Evolutionary conservation across 2,888 invertebrate genomes (phyloP), one percentile per base, ranked within the genome.

Genomic region (Lottia gigantea): DNA sequence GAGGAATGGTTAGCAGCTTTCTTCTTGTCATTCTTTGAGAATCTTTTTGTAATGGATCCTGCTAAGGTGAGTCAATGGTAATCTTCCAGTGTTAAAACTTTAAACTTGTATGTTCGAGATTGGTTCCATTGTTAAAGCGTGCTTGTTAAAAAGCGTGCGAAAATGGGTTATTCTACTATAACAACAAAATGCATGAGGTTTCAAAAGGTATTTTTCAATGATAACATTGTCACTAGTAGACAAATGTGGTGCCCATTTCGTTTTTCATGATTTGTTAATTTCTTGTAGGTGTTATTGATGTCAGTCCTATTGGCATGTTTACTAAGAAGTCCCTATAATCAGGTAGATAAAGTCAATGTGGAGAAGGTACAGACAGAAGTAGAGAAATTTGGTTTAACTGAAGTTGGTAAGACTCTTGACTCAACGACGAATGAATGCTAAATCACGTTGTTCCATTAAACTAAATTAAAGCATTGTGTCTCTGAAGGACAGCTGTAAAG

Each of bases 1-100:
- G 85, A 87, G 46, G 84, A 87, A 72, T 90, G 90, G 90, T 81
- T 90, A 8, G 83, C 87, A 0, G 83, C 89, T 4, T 85, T 89
- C 71, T 70, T 88, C 19, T 61, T 88, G 16, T 83, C 88, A 0
- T 86, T 89, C 76, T 79, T 89, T 55, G 83, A 86, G 16, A 87
- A 87, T 0, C 79, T 88, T 2, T 82, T 88, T 46, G 75, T 88
- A 25, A 80, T 87, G 7, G 88, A 89, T 74, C 89, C 89, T 6
- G 68, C 88, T 16, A 88, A 89, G 83, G 88, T 88, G 78, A 67
- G 65, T 11, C 7, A 40, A 31, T 31, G 6, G 6, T 4, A 4
- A 4, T 6, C 40, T 40, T 40, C 40, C 7, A 40, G 8, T 8
- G 40, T 11, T 40, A 40, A 6, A n/a, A n/a, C 1, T 11, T 40